Evolutionary conservation across 2,113 vertebrate genomes (phyloP).

Genomic region (Callipepla californica): DNA sequence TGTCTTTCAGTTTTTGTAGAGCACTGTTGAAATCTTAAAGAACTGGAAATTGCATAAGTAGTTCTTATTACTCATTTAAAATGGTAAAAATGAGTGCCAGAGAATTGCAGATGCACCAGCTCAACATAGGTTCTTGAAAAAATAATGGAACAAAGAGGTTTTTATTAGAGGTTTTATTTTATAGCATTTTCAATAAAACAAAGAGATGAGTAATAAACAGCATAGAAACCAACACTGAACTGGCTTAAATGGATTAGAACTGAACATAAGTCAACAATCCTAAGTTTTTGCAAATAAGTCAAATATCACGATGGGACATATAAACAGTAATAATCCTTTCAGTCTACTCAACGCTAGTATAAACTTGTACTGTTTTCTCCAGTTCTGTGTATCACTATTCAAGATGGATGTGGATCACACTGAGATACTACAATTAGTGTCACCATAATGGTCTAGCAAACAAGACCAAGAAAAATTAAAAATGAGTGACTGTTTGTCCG

Average conservation of each 20-base stretch:
- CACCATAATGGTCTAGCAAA: background rate
- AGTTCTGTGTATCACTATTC: background rate
- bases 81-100: background rate
- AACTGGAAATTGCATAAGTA: background rate
- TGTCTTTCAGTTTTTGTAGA: background rate
- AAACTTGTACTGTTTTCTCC: background rate
- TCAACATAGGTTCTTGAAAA: conserved; percentile 30
- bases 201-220: background rate
- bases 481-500: background rate
- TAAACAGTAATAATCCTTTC: background rate
- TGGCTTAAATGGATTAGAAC: background rate
- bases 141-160: conserved; percentile 1
- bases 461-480: background rate
- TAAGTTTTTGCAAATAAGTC: background rate
- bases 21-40: background rate
- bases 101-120: background rate
- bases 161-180: background rate
- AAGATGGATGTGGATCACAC: background rate
- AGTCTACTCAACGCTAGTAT: background rate
- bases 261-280: background rate
- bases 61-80: conserved; percentile 16
- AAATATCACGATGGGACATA: background rate
- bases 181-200: conserved; percentile 23
- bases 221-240: background rate
- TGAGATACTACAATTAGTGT: background rate